Evolutionary conservation across 2,888 invertebrate species (phyloP), one percentile per base, ranked within the genome.

Genomic region (Phrixothrix hirtus): DNA sequence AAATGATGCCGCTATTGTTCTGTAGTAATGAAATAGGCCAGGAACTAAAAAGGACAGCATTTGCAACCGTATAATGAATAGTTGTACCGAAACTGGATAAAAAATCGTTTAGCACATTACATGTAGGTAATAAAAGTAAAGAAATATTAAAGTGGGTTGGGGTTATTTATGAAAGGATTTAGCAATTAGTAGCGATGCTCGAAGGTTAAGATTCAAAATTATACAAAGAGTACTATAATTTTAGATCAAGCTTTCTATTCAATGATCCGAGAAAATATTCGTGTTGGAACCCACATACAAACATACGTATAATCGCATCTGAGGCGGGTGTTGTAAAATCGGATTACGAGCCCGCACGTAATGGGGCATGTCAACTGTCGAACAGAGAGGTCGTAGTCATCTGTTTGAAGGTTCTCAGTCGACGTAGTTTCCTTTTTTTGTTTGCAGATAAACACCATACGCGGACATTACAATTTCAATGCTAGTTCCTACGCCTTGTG

Each of bases 331-430:
- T 45, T 52, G 35, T 52, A 52, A 52, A 52, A 52, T 52, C 45
- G 52, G 52, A 52, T 52, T 45, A 52, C 52, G 45, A 46, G 45
- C 46, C 52, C 52, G 52, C 45, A 45, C 52, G 52, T 52, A 52
- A 52, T 52, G 52, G 52, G 46, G 46, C 52, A 52, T 52, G 52
- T 52, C 52, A 51, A 52, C 52, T 46, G 45, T 52, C 41, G 52
- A 52, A 52, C 46, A 27, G 41, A 46, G 34, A 35, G 34, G 39
- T 21, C 45, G 52, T 52, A 46, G 45, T 46, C 52, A 46, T 52
- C 41, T 46, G 29, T 52, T 30, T 35, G 46, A 52, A 52, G 35
- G 41, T 46, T 41, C 34, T 45, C 51, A 30, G 43, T 43, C 49
- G 42, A 43, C 17, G 38, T 41, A 34, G 32, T 39, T 48, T 48